Base-by-base conservation (phyloP, 2,888 invertebrate species). In the Protophormia terraenovae region DNA sequence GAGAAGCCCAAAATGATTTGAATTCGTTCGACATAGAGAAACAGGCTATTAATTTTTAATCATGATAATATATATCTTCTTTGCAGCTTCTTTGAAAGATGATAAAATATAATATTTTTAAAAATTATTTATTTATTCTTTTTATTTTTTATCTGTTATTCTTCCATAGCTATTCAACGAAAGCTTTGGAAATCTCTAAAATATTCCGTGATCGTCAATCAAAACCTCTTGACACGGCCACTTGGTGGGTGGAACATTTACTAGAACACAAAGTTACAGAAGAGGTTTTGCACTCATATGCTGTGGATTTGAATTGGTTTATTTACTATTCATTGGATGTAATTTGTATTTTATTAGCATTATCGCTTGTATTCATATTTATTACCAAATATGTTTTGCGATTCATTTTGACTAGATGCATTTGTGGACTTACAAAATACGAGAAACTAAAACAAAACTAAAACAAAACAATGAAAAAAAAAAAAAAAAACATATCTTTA, bases 211-310 rank as follows among this genome's bases (percentile, higher is more conserved):
- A 94, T 86, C 93, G 94, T 0, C 93, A 94, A 41, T 93, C 93
- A 88, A 92, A 94, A 4, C 93, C 95, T 0, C 86, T 94, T 64
- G 93, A 94, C 80, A 93, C 92, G 29, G 94, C 94, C 78, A 92
- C 94, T 88, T 95, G 94, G 91, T 94, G 94, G 93, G 93, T 94
- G 14, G 95, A 95, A 87, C 94, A 94, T 88, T 93, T 94, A 85
- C 92, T 94, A 35, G 76, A 90, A 50, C 89, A 89, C 4, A 38
- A 87, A 41, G 35, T 84, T 0, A 89, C 89, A 0, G 81, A 77
- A 0, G 85, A 89, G 29, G 71, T 91, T 19, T 78, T 92, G 14
- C 89, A 90, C 35, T 90, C 91, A 3, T 90, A 91, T 27, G 91
- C 91, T 62, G 90, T 89, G 3, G 85, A 91, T 38, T 85, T 92